Evolutionary conservation across 1,140 invertebrate genomes (phyloP).

Genomic region (Glomeris maerens): DNA sequence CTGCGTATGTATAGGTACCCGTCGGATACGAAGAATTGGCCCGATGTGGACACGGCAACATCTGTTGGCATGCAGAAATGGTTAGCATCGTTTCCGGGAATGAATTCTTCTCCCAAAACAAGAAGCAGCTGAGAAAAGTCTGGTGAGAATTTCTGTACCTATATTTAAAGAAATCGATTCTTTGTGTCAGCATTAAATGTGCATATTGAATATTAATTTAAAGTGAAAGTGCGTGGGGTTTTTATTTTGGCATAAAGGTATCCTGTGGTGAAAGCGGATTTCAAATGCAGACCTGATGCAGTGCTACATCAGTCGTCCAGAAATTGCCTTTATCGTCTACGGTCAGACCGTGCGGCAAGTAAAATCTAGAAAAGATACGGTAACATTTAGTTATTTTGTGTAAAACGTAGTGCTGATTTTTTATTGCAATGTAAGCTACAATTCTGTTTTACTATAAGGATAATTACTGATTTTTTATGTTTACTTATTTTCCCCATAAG

Average conservation of each 20-base stretch:
- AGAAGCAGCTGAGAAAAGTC: slow-evolving; percentile 21
- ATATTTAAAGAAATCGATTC: slow-evolving; percentile 12
- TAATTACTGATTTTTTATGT: slow-evolving; percentile 18
- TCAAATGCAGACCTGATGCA: slow-evolving; percentile 60
- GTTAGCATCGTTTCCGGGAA: slow-evolving; percentile 55
- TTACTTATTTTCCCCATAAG: slow-evolving; percentile 67
- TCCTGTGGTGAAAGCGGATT: not conserved
- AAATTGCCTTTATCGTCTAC: slow-evolving; percentile 67
- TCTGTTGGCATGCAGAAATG: slow-evolving; percentile 91
- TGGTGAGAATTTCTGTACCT: slow-evolving; percentile 35
- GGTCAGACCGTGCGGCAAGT: slow-evolving; percentile 82
- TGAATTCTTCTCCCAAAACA: slow-evolving; percentile 44
- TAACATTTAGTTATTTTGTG: not conserved
- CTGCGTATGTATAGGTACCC: slow-evolving; percentile 22
- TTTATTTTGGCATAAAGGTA: not conserved
- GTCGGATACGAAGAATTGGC: slow-evolving; percentile 85
- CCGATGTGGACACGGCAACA: slow-evolving; percentile 60
- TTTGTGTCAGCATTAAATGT: not conserved
- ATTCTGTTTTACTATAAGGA: no score
- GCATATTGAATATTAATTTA: not conserved
- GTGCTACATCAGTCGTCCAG: slow-evolving; percentile 80
- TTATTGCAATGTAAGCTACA: no score
- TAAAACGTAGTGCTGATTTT: no score
- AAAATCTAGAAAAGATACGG: slow-evolving; percentile 49
- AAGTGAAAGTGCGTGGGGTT: not conserved